phyloP scores from a whole-genome alignment of 2,797 vertebrate species.

The Coreius guichenoti region DNA sequence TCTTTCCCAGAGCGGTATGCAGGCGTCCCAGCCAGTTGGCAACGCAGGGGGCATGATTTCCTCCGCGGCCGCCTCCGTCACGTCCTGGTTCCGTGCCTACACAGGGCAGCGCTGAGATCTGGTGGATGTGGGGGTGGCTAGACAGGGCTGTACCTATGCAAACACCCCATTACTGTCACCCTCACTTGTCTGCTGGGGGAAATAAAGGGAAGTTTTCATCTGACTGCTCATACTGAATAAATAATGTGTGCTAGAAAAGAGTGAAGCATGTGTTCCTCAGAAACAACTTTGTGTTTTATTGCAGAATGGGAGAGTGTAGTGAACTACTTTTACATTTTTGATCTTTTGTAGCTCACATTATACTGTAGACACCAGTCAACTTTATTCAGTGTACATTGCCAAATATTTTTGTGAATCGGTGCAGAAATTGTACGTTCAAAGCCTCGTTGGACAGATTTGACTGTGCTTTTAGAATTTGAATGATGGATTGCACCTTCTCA shows the following conservation, averaged over 20 bases:
- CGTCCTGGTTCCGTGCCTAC: conserved; percentile 94
- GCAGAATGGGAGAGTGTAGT: conserved; percentile 7
- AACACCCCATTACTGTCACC: conserved; percentile 45
- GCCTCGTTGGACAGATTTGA: not conserved
- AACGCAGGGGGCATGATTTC: conserved; percentile 95
- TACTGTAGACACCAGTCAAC: conserved; percentile 24
- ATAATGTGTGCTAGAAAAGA: conserved; percentile 24
- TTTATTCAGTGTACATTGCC: conserved; percentile 20
- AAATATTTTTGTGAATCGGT: conserved; percentile 23
- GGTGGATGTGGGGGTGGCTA: not conserved
- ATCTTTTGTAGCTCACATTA: conserved; percentile 50
- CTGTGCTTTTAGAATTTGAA: not conserved
- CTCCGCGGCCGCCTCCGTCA: conserved; percentile 93
- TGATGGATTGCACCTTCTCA: conserved; percentile 42
- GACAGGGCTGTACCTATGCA: conserved; percentile 57
- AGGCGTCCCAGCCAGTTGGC: conserved; percentile 88
- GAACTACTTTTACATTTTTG: conserved; percentile 31
- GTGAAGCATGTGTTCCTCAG: conserved; percentile 23
- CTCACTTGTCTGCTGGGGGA: conserved; percentile 30
- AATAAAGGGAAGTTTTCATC: conserved; percentile 50
- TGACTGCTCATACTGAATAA: conserved; percentile 32
- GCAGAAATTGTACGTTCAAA: not conserved
- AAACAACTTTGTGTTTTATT: conserved; percentile 12
- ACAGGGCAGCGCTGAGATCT: conserved; percentile 88
- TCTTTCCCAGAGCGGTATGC: conserved; percentile 88